Base-by-base conservation (phyloP, 2,888 invertebrate genomes). In the Merodon equestris region DNA sequence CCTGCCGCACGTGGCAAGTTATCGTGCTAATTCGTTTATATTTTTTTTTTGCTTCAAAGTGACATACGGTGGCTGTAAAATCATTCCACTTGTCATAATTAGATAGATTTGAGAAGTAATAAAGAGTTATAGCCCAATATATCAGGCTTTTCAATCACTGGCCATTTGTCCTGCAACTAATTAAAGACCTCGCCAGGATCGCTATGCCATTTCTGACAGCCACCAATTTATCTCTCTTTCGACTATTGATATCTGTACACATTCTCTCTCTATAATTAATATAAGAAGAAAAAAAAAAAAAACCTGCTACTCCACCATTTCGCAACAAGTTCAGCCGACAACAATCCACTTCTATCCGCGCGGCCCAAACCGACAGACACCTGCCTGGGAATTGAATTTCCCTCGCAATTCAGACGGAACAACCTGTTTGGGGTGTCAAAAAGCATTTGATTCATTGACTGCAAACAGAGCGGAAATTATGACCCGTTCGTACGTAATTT, bases 361-460 rank as follows among this genome's bases (percentile, higher is more conserved):
- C 38, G 34, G 10, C n/a, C 36, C 17, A n/a, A 27, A 51, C 9
- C 67, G 50, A 15, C 38, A 54, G 50, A 50, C 76, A 76, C 76
- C 76, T 76, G 76, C 44, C 50, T 58, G 47, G 44, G 54, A 71
- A 71, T 54, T 71, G 12, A 53, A 66, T 60, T 66, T 76, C 58
- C 61, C 66, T 42, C 51, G 14, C 10, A n/a, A 19, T 10, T 19
- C 17, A 45, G n/a, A 3, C 12, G 9, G 42, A 40, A 51, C 42
- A 54, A 77, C 77, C 63, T 58, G 68, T 74, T 68, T 19, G 36
- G 10, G 19, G 54, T 79, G 79, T 79, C 79, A 79, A 79, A 79
- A 79, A 70, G n/a, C 60, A 79, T 79, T 79, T 79, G 79, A 79
- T 79, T 79, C 79, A 79, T 74, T 64, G 68, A 70, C 60, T 74